Base-by-base conservation (phyloP, 2,113 vertebrate species). In the Polypterus senegalus region DNA sequence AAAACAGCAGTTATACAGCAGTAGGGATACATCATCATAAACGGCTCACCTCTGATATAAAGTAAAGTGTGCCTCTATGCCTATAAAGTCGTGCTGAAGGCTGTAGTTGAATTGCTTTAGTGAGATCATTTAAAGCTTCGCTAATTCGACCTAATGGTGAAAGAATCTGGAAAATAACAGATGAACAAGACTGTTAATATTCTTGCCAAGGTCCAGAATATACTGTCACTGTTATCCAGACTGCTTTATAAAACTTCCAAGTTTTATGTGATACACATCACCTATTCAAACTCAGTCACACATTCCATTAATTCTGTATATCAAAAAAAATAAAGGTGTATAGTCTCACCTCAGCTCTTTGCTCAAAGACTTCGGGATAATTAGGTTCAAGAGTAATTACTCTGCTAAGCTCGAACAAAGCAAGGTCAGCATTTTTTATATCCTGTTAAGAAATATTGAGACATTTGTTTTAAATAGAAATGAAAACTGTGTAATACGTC, bases 381-480 rank as follows among this genome's bases (percentile, higher is more conserved):
- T 85, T 89, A 9, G 96, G 92, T 73, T 93, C 90, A 57, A 98
- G 78, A 49, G 88, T 77, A 69, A 98, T 90, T 67, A 98, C 94
- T 71, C 92, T 81, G 75, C 89, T 94, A 65, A 98, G 82, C 76
- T 98, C 94, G 60, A 90, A 94, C 48, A 98, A 76, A 51, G 96
- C 94, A 80, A 97, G 78, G 67, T 98, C 93, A 68, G 92, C 91
- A 59, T 98, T 98, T 76, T 98, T 97, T 69, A 94, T 87, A 70
- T 97, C 96, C 96, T 98, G 83, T 11, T 46, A 27, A 27, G 27
- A 27, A 27, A 27, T 27, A 27, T 27, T 27, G 27, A 27, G 27
- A 27, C 27, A 27, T 27, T 27, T 27, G 27, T 27, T 27, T 27
- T 27, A 27, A 27, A 27, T 27, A 27, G 27, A 27, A 27, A 27